Evolutionary conservation across 2,113 vertebrate genomes (phyloP), one percentile per base, ranked within the genome.

Genomic region (Xiphophorus hellerii): DNA sequence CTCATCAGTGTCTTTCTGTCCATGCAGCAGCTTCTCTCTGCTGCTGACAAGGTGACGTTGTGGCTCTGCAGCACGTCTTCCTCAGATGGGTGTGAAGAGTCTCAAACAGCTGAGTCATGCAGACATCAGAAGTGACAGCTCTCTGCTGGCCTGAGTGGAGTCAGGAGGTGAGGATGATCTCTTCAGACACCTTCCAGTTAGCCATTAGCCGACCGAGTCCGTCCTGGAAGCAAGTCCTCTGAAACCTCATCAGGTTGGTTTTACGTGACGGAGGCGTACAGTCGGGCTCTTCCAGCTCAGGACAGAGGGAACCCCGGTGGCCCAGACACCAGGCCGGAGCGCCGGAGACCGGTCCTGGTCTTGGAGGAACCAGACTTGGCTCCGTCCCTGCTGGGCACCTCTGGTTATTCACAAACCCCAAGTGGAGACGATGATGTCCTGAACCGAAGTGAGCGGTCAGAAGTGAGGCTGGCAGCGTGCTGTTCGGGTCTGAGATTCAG

Each of bases 101-200:
- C 76, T 31, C 67, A 82, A 65, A 63, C 0, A 25, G 77, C 81
- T 70, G 81, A 84, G 84, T 71, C 58, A 80, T 11, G 65, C 17
- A 65, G 66, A 74, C 71, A 74, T 76, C 62, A 15, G 74, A 3
- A 28, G 0, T 73, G 83, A 85, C 78, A 73, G 77, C 69, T 75
- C 65, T 54, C 65, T 42, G 58, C 54, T 67, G 81, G 73, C 78
- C 60, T 58, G 20, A 67, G 60, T 62, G 61, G 44, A 68, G 74
- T 69, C 27, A 42, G 22, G 70, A 60, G 60, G 28, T 15, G 81
- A 89, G 66, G 35, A 67, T 35, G 29, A 87, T 84, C 3, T 14
- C 81, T 37, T 73, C 62, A 31, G 84, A 86, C 84, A 86, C 81
- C 31, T 42, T 48, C 69, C 66, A n/a, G 37, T 78, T 75, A 65